These are phyloP conservation scores for Buphagus erythrorhynchus DNA, from an alignment of 2,797 vertebrate genomes.

Conservation along the genomic window DNA sequence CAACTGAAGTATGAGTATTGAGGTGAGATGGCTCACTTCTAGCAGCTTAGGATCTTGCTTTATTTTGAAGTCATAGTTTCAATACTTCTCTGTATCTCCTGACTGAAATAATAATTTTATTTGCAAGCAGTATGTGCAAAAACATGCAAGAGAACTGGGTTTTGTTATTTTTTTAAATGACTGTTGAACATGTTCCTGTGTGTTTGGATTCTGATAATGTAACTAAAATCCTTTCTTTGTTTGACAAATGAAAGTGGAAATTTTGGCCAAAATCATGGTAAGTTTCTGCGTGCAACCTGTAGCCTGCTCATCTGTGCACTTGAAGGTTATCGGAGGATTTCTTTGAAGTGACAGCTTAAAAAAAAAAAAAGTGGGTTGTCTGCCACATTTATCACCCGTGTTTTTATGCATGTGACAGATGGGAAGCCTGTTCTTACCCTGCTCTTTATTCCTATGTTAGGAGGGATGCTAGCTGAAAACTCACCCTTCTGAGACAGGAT, in stretches of 20 bases:
- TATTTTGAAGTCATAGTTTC: not conserved
- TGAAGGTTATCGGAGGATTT: not conserved
- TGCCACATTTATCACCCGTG: not conserved
- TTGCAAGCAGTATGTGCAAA: not conserved
- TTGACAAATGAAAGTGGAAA: not conserved
- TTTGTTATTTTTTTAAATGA: not conserved
- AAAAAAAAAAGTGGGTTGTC: not conserved
- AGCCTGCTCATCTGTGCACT: fast-evolving
- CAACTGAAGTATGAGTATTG: not conserved
- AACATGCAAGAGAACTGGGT: not conserved
- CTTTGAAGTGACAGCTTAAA: not conserved
- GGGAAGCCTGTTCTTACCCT: not conserved
- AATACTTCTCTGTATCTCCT: not conserved
- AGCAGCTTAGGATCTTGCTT: not conserved
- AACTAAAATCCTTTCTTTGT: not conserved
- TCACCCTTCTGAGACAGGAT: not conserved
- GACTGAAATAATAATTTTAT: not conserved
- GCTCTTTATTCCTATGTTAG: not conserved
- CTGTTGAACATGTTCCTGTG: not conserved
- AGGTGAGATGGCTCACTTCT: not conserved
- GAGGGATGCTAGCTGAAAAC: not conserved
- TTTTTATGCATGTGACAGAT: not conserved
- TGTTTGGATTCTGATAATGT: not conserved
- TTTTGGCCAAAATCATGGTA: not conserved
- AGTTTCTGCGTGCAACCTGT: not conserved